Percentiles rank a stretch among this genome's conserved stretches.
These are phyloP conservation scores for Netelia virgata DNA, from an alignment of 2,888 invertebrate species.

Conservation along the genomic window DNA sequence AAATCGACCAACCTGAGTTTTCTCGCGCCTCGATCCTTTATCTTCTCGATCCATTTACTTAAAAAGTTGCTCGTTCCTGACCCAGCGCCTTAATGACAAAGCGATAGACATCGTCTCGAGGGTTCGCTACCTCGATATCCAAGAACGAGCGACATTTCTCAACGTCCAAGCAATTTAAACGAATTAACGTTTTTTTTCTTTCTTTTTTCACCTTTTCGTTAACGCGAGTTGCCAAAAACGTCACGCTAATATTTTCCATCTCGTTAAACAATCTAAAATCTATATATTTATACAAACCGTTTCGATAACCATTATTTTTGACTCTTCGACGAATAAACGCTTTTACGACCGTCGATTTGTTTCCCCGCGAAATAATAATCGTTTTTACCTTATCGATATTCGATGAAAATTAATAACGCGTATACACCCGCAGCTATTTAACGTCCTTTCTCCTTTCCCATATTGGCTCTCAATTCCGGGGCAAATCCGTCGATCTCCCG, in stretches of 20 bases:
- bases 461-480: not conserved
- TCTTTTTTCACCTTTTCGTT: not conserved
- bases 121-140: not conserved
- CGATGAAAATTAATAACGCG: conserved; percentile 8
- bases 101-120: not conserved
- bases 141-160: not conserved
- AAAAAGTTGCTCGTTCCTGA: conserved; percentile 15
- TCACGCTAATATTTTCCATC: not conserved
- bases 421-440: conserved; percentile 8
- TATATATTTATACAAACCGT: too few relatives aligned
- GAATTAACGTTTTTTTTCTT: conserved; percentile 12
- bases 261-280: too few relatives aligned
- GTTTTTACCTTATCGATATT: not conserved
- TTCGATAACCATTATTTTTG: not conserved
- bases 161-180: not conserved
- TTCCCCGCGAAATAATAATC: not conserved
- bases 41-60: conserved; percentile 12
- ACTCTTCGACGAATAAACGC: not conserved
- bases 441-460: not conserved
- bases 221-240: not conserved
- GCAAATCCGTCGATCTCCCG: not conserved
- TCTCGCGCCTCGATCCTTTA: not conserved
- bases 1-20: conserved; percentile 9
- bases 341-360: not conserved
- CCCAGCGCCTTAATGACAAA: not conserved